Base-by-base conservation (phyloP, 2,113 vertebrate species). In the Myiopsitta monachus region DNA sequence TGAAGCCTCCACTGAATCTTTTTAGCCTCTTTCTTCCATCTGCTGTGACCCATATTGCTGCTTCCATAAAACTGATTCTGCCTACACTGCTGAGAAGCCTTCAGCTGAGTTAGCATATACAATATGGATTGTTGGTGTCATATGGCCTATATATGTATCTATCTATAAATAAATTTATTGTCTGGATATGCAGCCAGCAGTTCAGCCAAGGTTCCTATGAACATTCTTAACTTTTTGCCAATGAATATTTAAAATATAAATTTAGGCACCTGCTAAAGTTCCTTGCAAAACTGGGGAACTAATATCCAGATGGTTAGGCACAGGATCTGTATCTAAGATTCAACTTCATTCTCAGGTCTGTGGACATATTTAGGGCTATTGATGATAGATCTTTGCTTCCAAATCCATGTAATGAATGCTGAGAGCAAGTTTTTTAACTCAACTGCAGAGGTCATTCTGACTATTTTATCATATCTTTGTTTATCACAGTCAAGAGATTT, bases 1-100 rank as follows among this genome's bases (percentile, higher is more conserved):
- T 96, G 88, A 97, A 96, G 76, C 76, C 91, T 95, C 76, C 86
- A 81, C 94, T 87, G 94, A 96, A 95, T 97, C 94, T 95, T 96
- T 95, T 95, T 88, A 97, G 94, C 95, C 96, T 96, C 83, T 96
- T 96, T 86, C 55, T 97, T 80, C 95, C 95, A 97, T 97, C 96
- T 97, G 95, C 91, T 96, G 95, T 97, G 96, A 96, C 96, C 96
- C 95, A 94, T 96, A 97, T 97, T 96, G 89, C 96, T 95, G 83
- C 92, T 95, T 94, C 92, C 91, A 92, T 92, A 91, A 96, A 96
- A 94, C 86, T 88, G 61, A 81, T 95, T 87, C 94, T 97, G 96
- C 92, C 95, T 97, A 95, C 92, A 92, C 88, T 93, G 78, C 90
- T 92, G 76, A 95, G 91, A 94, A 95, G 30, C 24, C 91, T 96